phyloP scores from a whole-genome alignment of 2,797 vertebrate species.

The Galagoides demidoff region DNA sequence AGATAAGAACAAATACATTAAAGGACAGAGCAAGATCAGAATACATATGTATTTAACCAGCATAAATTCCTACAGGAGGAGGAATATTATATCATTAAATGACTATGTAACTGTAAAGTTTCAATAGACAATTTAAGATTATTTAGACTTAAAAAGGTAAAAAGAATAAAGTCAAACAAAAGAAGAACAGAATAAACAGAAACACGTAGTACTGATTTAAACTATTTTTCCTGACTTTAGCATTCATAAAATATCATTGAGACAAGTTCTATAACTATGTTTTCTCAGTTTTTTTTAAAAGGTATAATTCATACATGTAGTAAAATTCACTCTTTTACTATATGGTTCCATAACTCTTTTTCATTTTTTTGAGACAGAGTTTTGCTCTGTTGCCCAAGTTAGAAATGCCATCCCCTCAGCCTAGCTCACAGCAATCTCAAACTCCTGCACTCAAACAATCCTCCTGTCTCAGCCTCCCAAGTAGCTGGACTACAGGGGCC shows the following conservation, averaged over 20 bases:
- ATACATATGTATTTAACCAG: conserved; percentile 45
- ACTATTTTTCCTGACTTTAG: conserved; percentile 38
- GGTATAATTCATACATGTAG: neutral
- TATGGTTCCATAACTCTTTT: neutral
- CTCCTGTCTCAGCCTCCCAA: too few relatives aligned
- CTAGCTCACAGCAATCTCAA: too few relatives aligned
- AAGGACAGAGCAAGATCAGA: conserved; percentile 41
- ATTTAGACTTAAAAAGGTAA: conserved; percentile 44
- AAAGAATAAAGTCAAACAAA: conserved; percentile 44
- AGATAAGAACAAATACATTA: conserved; percentile 54
- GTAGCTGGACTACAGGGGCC: too few relatives aligned
- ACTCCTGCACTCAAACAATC: too few relatives aligned
- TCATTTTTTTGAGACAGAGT: too few relatives aligned
- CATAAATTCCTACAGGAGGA: conserved; percentile 44
- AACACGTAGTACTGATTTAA: conserved; percentile 7
- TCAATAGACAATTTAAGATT: conserved; percentile 44
- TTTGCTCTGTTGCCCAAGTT: too few relatives aligned
- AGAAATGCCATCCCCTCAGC: too few relatives aligned
- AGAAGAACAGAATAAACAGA: conserved; percentile 14
- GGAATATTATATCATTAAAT: neutral
- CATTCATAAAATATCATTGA: conserved; percentile 44
- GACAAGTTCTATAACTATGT: conserved; percentile 7
- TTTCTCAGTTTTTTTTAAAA: conserved; percentile 15
- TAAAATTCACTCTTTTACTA: conserved; percentile 28
- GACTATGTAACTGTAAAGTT: neutral